Percentiles rank a stretch among this genome's conserved stretches.
These are phyloP conservation scores for Mesocricetus auratus DNA, from an alignment of 2,113 vertebrate species.

Conservation along the genomic window DNA sequence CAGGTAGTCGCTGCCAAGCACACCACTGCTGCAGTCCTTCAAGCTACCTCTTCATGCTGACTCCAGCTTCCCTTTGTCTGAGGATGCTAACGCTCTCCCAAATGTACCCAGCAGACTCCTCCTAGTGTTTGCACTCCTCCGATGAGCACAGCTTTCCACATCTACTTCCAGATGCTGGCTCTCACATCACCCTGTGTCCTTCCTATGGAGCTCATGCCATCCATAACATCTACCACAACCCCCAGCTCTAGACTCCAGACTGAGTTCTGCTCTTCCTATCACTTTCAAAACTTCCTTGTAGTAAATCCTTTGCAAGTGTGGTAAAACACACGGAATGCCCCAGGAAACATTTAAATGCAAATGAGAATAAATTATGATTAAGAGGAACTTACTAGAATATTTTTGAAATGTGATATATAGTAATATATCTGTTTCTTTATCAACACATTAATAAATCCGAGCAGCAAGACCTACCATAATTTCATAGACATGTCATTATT, in stretches of 20 bases:
- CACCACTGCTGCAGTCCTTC: background rate
- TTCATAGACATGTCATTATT: slow-evolving; percentile 32
- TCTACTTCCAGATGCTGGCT: background rate
- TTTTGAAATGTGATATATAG: background rate
- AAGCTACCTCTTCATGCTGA: background rate
- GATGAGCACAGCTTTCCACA: background rate
- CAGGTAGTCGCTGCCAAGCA: background rate
- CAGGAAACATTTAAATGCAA: slow-evolving; percentile 32
- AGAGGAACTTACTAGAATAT: background rate
- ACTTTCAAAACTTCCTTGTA: background rate
- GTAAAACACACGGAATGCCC: background rate
- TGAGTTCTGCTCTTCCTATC: background rate
- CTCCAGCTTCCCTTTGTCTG: slow-evolving; percentile 25
- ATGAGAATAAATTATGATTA: background rate
- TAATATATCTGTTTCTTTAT: background rate
- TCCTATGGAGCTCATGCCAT: background rate
- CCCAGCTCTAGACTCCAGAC: background rate
- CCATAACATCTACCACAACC: background rate
- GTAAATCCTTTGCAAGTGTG: background rate
- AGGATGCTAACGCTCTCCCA: background rate
- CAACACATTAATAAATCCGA: background rate
- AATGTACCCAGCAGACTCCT: background rate
- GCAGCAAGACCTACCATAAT: background rate
- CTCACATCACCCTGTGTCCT: background rate
- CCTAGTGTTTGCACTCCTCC: background rate